phyloP scores from a whole-genome alignment of 2,113 vertebrate genomes.

The Mormyrus lacerda region DNA sequence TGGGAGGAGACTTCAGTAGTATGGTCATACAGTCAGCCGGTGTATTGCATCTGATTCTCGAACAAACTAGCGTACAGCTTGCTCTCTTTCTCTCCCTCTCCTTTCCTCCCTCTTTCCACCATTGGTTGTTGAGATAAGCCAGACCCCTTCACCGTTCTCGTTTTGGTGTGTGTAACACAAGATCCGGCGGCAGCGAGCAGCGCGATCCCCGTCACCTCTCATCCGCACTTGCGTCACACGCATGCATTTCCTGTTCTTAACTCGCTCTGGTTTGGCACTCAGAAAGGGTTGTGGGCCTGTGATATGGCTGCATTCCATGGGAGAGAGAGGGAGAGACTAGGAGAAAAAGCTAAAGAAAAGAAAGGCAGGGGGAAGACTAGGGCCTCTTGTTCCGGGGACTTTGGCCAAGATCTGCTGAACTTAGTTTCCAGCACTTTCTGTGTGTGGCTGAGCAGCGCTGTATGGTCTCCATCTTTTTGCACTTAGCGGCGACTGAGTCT shows the following conservation, averaged over 20 bases:
- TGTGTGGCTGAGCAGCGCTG: neutral
- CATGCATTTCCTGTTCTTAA: slow-evolving; percentile 43
- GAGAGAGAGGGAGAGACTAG: slow-evolving; percentile 26
- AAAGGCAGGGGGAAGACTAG: slow-evolving; percentile 12
- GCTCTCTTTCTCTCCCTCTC: neutral
- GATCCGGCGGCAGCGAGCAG: slow-evolving; percentile 30
- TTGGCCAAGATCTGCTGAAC: slow-evolving; percentile 21
- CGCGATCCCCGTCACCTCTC: slow-evolving; percentile 13
- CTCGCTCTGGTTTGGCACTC: slow-evolving; percentile 30
- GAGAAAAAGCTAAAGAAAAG: slow-evolving; percentile 4
- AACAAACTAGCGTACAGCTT: neutral
- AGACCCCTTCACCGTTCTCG: slow-evolving; percentile 24
- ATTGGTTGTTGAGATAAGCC: slow-evolving; percentile 14
- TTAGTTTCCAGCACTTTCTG: slow-evolving; percentile 18
- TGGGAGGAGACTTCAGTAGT: neutral
- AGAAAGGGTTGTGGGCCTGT: slow-evolving; percentile 38
- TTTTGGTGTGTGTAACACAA: slow-evolving; percentile 25
- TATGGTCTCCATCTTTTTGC: neutral
- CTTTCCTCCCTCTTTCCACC: neutral
- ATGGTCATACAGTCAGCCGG: neutral
- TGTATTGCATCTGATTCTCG: neutral
- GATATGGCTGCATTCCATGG: slow-evolving; percentile 39
- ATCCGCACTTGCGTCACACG: slow-evolving; percentile 29
- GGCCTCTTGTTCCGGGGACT: slow-evolving; percentile 27
- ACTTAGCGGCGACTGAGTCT: neutral